Percentiles rank a stretch among this genome's conserved stretches.
Evolutionary conservation across 2,113 vertebrate species (phyloP).

Genomic region (Myiozetetes cayanensis): DNA sequence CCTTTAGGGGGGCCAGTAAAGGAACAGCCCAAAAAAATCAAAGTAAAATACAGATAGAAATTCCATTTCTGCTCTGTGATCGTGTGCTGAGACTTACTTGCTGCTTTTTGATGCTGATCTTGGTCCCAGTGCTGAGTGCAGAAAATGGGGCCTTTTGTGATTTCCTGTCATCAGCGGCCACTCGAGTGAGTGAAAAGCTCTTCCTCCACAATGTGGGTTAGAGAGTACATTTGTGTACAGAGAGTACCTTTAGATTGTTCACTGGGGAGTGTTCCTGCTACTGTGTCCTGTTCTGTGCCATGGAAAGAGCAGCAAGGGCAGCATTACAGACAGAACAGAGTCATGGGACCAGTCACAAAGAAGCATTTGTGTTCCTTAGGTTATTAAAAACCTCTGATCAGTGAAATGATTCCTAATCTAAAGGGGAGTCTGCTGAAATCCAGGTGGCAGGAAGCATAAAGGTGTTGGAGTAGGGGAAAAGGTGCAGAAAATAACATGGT

Average conservation of each 20-base stretch:
- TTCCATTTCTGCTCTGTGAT: background rate
- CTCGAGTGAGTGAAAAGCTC: background rate
- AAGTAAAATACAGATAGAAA: background rate
- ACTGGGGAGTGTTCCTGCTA: background rate
- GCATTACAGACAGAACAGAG: background rate
- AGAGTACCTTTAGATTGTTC: background rate
- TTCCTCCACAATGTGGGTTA: rapidly evolving
- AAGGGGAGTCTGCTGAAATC: background rate
- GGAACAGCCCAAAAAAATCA: background rate
- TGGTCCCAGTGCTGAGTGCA: background rate
- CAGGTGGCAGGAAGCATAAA: background rate
- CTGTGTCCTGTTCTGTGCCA: rapidly evolving
- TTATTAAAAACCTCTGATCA: background rate
- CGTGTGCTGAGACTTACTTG: background rate
- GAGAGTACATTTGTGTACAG: background rate
- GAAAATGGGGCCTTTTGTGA: background rate
- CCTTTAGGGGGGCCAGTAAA: background rate
- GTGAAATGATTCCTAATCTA: background rate
- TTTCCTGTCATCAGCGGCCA: background rate
- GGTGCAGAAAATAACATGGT: background rate
- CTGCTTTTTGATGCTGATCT: background rate
- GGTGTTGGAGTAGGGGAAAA: background rate
- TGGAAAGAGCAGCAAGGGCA: background rate
- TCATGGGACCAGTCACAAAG: constrained; percentile 3
- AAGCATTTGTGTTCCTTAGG: background rate